Percentiles rank a stretch among this genome's conserved stretches.
These are phyloP conservation scores for Pimpla rufipes DNA, from an alignment of 2,888 invertebrate genomes.

Conservation along the genomic window DNA sequence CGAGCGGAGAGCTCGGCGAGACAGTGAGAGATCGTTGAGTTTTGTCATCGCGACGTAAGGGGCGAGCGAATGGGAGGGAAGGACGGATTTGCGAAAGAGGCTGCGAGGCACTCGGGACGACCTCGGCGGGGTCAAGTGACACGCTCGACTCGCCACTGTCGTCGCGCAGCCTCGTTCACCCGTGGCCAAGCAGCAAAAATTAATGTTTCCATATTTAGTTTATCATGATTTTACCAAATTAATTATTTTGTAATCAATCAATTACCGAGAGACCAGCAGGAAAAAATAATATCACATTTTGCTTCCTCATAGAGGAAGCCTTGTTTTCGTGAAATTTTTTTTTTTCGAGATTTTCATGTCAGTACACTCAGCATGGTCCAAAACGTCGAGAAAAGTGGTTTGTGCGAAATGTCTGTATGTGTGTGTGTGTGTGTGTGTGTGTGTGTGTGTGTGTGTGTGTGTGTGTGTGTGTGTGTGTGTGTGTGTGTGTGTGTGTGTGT, in stretches of 20 bases:
- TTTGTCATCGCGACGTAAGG: not conserved
- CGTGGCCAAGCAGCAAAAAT: not conserved
- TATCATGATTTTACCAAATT: no score
- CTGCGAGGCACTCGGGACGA: not conserved
- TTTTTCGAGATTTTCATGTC: no score
- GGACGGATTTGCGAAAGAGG: slow-evolving; percentile 6
- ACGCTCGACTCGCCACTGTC: not conserved
- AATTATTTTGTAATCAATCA: no score
- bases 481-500: no score
- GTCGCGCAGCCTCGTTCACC: not conserved
- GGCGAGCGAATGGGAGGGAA: not conserved
- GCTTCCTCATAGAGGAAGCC: no score
- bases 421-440: no score
- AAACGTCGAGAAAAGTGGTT: no score
- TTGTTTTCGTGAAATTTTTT: no score
- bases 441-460: no score
- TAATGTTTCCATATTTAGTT: not conserved
- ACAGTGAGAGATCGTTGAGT: slow-evolving; percentile 26
- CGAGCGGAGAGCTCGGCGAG: slow-evolving; percentile 5
- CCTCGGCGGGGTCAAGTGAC: not conserved
- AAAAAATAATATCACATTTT: not conserved
- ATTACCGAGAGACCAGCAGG: not conserved
- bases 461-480: no score
- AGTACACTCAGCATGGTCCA: no score
- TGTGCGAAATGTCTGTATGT: no score